These are phyloP conservation scores for Meandrina meandrites DNA, from an alignment of 92 coral and sea anemone species.

Conservation along the genomic window DNA sequence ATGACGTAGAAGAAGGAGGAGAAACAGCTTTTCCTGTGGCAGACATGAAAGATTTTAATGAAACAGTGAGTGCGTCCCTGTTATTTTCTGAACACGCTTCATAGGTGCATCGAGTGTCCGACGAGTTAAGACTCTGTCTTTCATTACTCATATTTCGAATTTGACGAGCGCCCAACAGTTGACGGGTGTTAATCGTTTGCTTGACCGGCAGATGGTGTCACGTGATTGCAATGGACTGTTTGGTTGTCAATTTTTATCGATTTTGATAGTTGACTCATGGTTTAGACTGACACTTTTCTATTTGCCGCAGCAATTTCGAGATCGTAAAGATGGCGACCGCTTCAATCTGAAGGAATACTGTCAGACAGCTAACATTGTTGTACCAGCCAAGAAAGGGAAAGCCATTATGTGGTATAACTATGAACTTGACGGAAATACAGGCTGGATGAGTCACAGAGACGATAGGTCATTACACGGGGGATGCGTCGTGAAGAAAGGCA, in stretches of 20 bases:
- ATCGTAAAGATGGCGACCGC: constrained; percentile 81
- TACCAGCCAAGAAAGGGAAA: constrained; percentile 92
- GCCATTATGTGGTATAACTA: constrained; percentile 99
- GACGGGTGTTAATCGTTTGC: too few species aligned
- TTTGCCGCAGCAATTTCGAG: constrained; percentile 77
- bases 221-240: too few species aligned
- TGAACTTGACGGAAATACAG: constrained; percentile 76
- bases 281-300: background rate
- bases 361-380: constrained; percentile 80
- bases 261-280: too few species aligned
- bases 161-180: too few species aligned
- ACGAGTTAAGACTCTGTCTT: too few species aligned
- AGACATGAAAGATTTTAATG: constrained; percentile 82
- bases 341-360: constrained; percentile 91
- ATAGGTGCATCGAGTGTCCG: too few species aligned
- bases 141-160: too few species aligned
- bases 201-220: too few species aligned
- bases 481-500: constrained; percentile 88
- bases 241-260: too few species aligned
- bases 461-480: constrained; percentile 94
- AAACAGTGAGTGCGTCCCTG: constrained; percentile 67
- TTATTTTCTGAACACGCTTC: background rate
- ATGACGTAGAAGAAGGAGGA: constrained; percentile 92
- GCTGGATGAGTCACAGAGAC: constrained; percentile 93
- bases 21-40: constrained; percentile 99